A percentile compares a stretch with the other conserved stretches of the same genome.
phyloP scores from a whole-genome alignment of 1,140 invertebrate genomes.

The Eulimnadia texana region DNA sequence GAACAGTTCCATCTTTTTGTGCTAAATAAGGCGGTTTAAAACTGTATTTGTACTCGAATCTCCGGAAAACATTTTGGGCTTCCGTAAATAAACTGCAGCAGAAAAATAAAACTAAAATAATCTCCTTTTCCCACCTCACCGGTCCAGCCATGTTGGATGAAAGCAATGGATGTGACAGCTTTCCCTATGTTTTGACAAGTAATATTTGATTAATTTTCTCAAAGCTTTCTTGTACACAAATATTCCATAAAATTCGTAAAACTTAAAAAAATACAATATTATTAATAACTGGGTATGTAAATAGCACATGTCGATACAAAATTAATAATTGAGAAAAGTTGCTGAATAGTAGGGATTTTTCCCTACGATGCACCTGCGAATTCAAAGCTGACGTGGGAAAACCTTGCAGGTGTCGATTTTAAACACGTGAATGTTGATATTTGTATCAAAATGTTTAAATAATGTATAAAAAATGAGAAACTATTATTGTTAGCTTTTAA shows the following conservation, averaged over 20 bases:
- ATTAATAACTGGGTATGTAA: background rate
- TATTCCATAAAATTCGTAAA: background rate
- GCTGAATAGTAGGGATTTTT: background rate
- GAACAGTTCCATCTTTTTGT: constrained; percentile 93
- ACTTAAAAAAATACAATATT: background rate
- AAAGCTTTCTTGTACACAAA: too few species aligned
- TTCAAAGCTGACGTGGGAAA: background rate
- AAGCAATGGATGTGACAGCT: too few species aligned
- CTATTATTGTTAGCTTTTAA: too few species aligned
- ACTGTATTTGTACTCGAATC: constrained; percentile 97
- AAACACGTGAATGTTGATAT: too few species aligned
- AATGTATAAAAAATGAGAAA: too few species aligned
- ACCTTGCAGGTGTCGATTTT: too few species aligned
- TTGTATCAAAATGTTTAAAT: too few species aligned
- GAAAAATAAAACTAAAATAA: constrained; percentile 1
- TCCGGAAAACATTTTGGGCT: constrained; percentile 37
- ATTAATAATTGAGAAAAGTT: background rate
- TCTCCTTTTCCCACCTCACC: background rate
- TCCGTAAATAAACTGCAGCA: background rate
- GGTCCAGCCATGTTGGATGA: constrained; percentile 5
- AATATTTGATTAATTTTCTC: too few species aligned
- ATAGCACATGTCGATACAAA: background rate
- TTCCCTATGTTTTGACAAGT: too few species aligned
- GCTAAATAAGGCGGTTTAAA: constrained; percentile 98
- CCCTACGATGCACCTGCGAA: background rate